phyloP scores from a whole-genome alignment of 2,797 vertebrate genomes.

The Malacoctenus gilli region DNA sequence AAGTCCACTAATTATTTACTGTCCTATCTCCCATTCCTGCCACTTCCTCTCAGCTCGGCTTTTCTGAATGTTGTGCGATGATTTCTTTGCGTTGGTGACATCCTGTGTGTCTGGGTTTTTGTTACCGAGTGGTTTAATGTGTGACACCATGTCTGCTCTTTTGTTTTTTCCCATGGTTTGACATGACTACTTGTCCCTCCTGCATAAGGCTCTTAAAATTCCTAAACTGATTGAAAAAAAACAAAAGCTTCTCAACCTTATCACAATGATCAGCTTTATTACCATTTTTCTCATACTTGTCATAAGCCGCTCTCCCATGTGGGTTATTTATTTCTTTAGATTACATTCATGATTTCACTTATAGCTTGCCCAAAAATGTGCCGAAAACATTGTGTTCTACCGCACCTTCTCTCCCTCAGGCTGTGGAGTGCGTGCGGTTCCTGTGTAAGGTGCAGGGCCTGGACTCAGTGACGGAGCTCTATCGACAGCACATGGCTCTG shows the following conservation, averaged over 20 bases:
- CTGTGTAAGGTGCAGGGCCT: constrained; percentile 82
- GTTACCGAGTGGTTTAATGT: constrained; percentile 45
- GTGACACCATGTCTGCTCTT: constrained; percentile 44
- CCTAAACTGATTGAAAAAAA: constrained; percentile 24
- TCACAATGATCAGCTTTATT: constrained; percentile 7
- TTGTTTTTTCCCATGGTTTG: constrained; percentile 64
- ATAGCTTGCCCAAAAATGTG: neutral
- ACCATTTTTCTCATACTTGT: constrained; percentile 1
- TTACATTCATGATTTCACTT: constrained; percentile 1
- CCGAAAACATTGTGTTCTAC: neutral
- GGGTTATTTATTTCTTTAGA: neutral
- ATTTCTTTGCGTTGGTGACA: constrained; percentile 51
- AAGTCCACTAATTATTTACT: constrained; percentile 65
- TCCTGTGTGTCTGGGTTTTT: constrained; percentile 58
- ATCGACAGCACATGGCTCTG: constrained; percentile 82
- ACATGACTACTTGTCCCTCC: constrained; percentile 26
- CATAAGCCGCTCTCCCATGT: neutral
- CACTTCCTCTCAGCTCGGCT: constrained; percentile 45
- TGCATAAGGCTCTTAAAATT: constrained; percentile 16
- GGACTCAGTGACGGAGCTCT: constrained; percentile 76
- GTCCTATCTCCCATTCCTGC: constrained; percentile 58
- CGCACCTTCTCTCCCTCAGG: constrained; percentile 69
- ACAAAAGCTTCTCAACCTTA: constrained; percentile 28
- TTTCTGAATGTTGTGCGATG: constrained; percentile 22
- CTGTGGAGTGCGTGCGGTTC: constrained; percentile 73